Conservation (phyloP, 2,888 invertebrate genomes). For the Drosophila siamana region DNA sequence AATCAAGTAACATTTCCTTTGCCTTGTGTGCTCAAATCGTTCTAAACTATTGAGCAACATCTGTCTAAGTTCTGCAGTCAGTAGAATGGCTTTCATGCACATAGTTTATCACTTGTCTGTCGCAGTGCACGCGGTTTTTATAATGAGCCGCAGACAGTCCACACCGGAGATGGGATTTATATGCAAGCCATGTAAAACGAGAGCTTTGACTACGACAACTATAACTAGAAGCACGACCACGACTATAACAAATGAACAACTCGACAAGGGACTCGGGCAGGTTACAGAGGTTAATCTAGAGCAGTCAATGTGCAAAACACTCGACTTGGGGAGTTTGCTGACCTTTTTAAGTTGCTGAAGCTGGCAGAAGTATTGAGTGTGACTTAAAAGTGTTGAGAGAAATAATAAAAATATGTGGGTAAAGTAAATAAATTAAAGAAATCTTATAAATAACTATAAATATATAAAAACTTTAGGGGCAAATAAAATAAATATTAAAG, state of each 20-base stretch:
- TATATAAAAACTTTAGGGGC: too few relatives aligned
- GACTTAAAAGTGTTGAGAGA: too few relatives aligned
- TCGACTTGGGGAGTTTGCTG: not conserved
- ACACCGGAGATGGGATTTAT: constrained; percentile 51
- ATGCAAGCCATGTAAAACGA: constrained; percentile 48
- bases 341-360: not conserved
- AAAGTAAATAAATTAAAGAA: too few relatives aligned
- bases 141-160: constrained; percentile 44
- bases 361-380: not conserved
- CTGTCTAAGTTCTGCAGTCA: not conserved
- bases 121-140: constrained; percentile 34
- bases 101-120: constrained; percentile 45
- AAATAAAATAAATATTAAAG: too few relatives aligned
- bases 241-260: constrained; percentile 13
- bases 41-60: too few relatives aligned
- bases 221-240: constrained; percentile 6
- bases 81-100: not conserved
- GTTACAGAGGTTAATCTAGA: constrained; percentile 23
- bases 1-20: too few relatives aligned
- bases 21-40: too few relatives aligned
- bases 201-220: constrained; percentile 12
- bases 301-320: constrained; percentile 18
- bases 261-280: not conserved
- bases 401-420: too few relatives aligned
- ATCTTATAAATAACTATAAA: too few relatives aligned